Evolutionary conservation across 2,113 vertebrate species (phyloP), one percentile per base, ranked within the genome.

Genomic region (Delphinus delphis): DNA sequence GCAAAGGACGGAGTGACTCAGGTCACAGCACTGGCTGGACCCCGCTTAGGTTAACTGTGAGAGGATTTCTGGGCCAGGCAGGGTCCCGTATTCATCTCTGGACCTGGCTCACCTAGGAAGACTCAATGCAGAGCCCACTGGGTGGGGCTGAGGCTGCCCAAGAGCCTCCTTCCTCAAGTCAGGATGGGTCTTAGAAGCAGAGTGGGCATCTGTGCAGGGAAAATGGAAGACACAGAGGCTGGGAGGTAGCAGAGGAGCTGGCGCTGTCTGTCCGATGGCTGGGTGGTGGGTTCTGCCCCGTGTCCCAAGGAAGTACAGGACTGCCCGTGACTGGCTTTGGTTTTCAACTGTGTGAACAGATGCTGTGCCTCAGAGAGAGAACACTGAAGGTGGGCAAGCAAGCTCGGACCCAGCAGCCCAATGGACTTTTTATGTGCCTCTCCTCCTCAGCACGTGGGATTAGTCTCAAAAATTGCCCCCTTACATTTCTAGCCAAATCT

Each of bases 401-500:
- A 47, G 41, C 41, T 28, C 1, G 0, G 31, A 33, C 31, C 18
- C 10, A 58, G 21, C n/a, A 21, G 8, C n/a, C 20, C 38, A 33
- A 0, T 5, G 17, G 31, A 4, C 20, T 68, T 73, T 47, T 20
- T 18, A 47, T 15, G 10, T 2, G 0, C 23, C 17, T 17, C 33
- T 38, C 8, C 26, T 14, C 36, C 36, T 53, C 23, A 60, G 28
- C 47, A 62, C 4, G 5, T 3, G 20, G 5, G 23, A 25, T 20
- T 28, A 13, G 55, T 86, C n/a, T 70, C 13, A n/a, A 74, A 93
- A 44, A 55, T 53, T 21, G 17, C 5, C 8, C 20, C 55, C 71
- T 92, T 60, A 41, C 9, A 26, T 67, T 85, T 68, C 63, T 47
- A 50, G 17, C 18, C 36, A 44, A 31, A 74, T 74, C 28, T 68